These are phyloP conservation scores for Periparus ater DNA, from an alignment of 2,797 vertebrate genomes.

Conservation along the genomic window DNA sequence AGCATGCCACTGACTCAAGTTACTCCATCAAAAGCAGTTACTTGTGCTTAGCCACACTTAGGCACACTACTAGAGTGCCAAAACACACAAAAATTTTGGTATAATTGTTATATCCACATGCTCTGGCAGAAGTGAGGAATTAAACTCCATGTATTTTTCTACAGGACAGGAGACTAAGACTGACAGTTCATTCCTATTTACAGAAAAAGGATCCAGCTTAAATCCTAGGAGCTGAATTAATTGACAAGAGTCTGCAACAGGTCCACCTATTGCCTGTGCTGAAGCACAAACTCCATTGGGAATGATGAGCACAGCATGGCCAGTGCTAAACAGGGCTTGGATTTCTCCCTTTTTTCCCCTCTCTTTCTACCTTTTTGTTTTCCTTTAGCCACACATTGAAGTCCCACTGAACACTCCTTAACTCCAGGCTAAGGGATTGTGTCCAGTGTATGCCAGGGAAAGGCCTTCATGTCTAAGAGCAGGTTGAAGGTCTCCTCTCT, in stretches of 20 bases:
- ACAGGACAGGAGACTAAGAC: background rate
- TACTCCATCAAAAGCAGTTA: background rate
- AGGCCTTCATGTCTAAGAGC: background rate
- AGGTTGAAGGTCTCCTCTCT: background rate
- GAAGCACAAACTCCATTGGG: background rate
- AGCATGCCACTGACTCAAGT: background rate
- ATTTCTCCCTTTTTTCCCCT: accelerated
- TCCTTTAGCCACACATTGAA: background rate
- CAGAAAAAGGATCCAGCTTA: background rate
- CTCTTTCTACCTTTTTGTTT: background rate
- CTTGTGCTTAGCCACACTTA: background rate
- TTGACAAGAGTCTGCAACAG: background rate
- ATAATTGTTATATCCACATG: accelerated
- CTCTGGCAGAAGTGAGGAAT: background rate
- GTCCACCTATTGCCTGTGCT: background rate
- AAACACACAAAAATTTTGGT: background rate
- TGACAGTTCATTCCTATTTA: background rate
- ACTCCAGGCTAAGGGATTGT: background rate
- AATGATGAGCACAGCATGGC: background rate
- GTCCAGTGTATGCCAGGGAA: background rate
- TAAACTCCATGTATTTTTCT: background rate
- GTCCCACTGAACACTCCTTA: background rate
- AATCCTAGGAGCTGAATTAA: background rate
- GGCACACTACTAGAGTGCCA: background rate
- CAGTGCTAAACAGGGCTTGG: background rate